A percentile compares a stretch with the other conserved stretches of the same genome.
Conservation (phyloP, 2,888 invertebrate genomes). For the Cinara cedri region DNA sequence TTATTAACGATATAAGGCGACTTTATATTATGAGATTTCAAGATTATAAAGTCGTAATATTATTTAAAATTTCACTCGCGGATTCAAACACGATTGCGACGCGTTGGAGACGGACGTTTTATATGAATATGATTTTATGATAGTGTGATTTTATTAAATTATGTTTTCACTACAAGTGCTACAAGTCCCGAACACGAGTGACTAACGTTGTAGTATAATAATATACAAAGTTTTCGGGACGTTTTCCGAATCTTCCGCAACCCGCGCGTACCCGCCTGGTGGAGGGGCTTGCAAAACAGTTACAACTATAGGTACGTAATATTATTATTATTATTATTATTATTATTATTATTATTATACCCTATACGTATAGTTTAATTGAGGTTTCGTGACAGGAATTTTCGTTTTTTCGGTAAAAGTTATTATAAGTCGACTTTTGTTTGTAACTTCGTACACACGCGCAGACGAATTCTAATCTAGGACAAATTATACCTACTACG, state of each 20-base stretch:
- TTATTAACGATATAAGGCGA: no score
- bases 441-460: neutral
- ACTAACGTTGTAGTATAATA: slow-evolving; percentile 7
- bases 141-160: neutral
- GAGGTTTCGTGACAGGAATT: slow-evolving; percentile 55
- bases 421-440: slow-evolving; percentile 46
- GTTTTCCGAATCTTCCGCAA: slow-evolving; percentile 23
- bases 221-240: slow-evolving; percentile 23
- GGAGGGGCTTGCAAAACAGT: neutral
- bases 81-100: neutral
- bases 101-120: neutral
- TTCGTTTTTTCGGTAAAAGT: slow-evolving; percentile 49
- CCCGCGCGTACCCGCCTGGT: neutral
- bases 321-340: no score
- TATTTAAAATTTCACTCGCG: no score
- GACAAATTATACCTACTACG: slow-evolving; percentile 21
- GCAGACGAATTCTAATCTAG: slow-evolving; percentile 18
- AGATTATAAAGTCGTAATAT: no score
- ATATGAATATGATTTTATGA: neutral
- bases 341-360: neutral
- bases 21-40: no score
- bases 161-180: neutral
- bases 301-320: slow-evolving; percentile 9
- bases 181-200: slow-evolving; percentile 45
- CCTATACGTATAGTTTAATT: slow-evolving; percentile 30